Conservation (phyloP, 2,888 invertebrate genomes). For the Julus scanicus region DNA sequence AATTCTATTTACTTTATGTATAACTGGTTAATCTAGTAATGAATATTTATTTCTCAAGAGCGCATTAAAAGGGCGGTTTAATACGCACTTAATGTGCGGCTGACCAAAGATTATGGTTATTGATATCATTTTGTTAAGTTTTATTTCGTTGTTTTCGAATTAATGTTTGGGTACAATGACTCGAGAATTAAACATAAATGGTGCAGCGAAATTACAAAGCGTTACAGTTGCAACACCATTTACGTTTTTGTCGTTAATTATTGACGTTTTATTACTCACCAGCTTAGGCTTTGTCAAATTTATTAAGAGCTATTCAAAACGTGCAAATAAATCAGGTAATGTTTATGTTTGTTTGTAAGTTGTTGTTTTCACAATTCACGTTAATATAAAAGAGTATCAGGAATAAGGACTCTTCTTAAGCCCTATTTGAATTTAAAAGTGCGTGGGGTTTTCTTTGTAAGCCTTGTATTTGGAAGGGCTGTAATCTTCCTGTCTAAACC, state of each 20-base stretch:
- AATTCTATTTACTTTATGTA: background rate
- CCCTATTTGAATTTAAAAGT: background rate
- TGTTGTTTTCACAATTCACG: no score
- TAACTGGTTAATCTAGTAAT: background rate
- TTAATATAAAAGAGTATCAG: background rate
- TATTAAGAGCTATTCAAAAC: no score
- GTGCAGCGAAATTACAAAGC: background rate
- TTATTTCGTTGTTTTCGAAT: background rate
- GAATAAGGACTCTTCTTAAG: background rate
- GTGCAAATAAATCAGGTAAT: no score
- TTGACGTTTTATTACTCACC: no score
- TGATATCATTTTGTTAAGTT: background rate
- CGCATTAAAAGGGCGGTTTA: background rate
- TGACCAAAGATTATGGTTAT: background rate
- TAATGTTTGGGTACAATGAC: background rate
- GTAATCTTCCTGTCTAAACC: slow-evolving; percentile 11
- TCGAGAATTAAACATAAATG: background rate
- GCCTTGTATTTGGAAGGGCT: background rate
- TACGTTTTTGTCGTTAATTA: no score
- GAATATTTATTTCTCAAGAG: slow-evolving; percentile 24
- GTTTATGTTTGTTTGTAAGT: no score
- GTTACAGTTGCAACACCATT: no score
- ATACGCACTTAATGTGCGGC: background rate
- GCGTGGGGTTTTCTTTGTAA: background rate
- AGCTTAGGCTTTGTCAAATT: no score